Evolutionary conservation across 23 tunicate species (phyloP), one percentile per base, ranked within the genome.

Genomic region (Diplosoma virens): DNA sequence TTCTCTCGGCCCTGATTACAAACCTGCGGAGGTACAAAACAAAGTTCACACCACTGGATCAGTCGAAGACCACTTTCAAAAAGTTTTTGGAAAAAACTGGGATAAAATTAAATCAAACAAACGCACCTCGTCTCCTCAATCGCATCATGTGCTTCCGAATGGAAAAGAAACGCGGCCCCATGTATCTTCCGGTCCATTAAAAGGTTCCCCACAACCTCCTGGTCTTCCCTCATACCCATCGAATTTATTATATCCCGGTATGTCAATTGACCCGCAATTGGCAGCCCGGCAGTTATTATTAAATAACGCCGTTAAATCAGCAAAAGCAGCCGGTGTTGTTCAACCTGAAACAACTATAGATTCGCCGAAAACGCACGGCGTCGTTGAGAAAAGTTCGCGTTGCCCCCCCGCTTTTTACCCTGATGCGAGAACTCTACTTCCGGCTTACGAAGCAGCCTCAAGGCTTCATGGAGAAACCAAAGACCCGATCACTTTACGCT

Each of bases 41-140:
- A 87, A 47, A 53, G 85, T 87, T 33, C 72, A 37, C 60, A 87
- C 81, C 47, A 79, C 86, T 23, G 85, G 82, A 64, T 21, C 82
- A 7, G 95, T 87, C 50, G 95, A 87, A 11, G 95, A 87, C 48
- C 95, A 87, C 66, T 87, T 87, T 70, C 34, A 56, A 32, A 87
- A 87, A 50, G 87, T 87, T 2, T 67, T 87, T 25, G 95, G 95
- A 9, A 55, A 52, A 34, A 84, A 78, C 24, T 85, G 91, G 91
- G 47, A 70, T 26, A 81, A 48, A 58, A 27, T 55, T 7, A 75
- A 87, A 45, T 22, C 77, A 26, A 54, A 25, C 25, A 53, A 66
- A 2, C 32, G 66, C 32, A 0, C 67, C 1, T n/a, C 80, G 25
- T 58, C 84, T 4, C 71, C 85, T 16, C 33, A 31, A 5, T 30